Evolutionary conservation across 2,797 vertebrate species (phyloP), one percentile per base, ranked within the genome.

Genomic region (Protosalanx chinensis): DNA sequence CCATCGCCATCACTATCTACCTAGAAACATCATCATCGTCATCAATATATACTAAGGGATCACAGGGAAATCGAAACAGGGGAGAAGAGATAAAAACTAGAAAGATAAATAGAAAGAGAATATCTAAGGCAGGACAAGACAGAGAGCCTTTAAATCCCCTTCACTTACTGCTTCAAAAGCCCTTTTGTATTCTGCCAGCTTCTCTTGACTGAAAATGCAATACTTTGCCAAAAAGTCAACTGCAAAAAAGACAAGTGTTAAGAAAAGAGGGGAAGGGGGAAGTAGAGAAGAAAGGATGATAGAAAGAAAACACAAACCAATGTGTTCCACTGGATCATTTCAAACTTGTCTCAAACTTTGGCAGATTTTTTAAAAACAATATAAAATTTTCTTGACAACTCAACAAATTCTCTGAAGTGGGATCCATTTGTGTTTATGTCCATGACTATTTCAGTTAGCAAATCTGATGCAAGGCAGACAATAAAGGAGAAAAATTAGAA

Each of bases 191-290:
- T 89, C 86, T 0, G 90, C 91, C 92, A 97, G 87, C 91, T 95
- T 96, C 91, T 97, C 94, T 85, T 91, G 90, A 88, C 92, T 95
- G 91, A 97, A 95, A 89, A 98, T 95, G 90, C 93, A 92, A 85
- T 90, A 94, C 92, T 95, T 96, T 90, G 96, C 95, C 94, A 98
- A 93, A 91, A 99, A 97, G 93, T 96, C 91, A 85, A 94, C 94
- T 93, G 91, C 85, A 91, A 35, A 7, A 7, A 63, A 58, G 32
- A 73, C 27, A 68, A 56, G 51, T 0, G 51, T n/a, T 56, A 16
- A 56, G n/a, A 16, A n/a, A 56, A 56, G 4, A 56, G n/a, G 51
- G 51, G 51, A 56, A 56, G 51, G 18, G 18, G 49, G 3, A 5
- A 6, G 18, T 6, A 56, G 51, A 53, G 16, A 27, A 60, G 58